These are phyloP conservation scores for Mantis religiosa DNA, from an alignment of 2,888 invertebrate species.

Conservation along the genomic window DNA sequence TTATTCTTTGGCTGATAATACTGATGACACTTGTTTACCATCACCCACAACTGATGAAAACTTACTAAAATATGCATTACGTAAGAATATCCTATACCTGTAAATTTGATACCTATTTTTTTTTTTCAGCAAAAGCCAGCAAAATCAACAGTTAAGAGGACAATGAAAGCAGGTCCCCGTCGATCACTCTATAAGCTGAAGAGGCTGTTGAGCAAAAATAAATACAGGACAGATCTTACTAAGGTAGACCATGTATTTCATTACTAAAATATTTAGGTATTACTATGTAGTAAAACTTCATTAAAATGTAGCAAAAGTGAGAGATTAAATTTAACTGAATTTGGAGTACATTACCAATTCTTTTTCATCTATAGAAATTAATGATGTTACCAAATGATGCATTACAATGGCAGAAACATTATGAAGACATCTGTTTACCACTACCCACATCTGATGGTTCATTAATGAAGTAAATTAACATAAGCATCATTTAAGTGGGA, in stretches of 20 bases:
- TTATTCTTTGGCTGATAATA: background rate
- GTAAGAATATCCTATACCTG: background rate
- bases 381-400: background rate
- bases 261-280: background rate
- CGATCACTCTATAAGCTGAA: conserved; percentile 81
- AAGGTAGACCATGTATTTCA: conserved; percentile 50
- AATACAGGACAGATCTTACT: conserved; percentile 85
- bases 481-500: background rate
- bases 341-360: background rate
- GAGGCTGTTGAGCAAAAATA: conserved; percentile 71
- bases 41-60: conserved; percentile 19
- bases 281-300: too few species aligned
- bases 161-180: conserved; percentile 85
- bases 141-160: conserved; percentile 68
- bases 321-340: too few species aligned
- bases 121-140: conserved; percentile 66
- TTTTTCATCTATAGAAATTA: background rate
- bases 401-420: conserved; percentile 9
- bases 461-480: background rate
- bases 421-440: conserved; percentile 23
- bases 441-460: conserved; percentile 13
- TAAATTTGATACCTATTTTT: background rate
- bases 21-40: conserved; percentile 17
- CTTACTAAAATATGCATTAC: background rate
- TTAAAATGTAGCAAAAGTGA: too few species aligned